Conservation (phyloP, 2,888 invertebrate species). For the Amphiduros pacificus region DNA sequence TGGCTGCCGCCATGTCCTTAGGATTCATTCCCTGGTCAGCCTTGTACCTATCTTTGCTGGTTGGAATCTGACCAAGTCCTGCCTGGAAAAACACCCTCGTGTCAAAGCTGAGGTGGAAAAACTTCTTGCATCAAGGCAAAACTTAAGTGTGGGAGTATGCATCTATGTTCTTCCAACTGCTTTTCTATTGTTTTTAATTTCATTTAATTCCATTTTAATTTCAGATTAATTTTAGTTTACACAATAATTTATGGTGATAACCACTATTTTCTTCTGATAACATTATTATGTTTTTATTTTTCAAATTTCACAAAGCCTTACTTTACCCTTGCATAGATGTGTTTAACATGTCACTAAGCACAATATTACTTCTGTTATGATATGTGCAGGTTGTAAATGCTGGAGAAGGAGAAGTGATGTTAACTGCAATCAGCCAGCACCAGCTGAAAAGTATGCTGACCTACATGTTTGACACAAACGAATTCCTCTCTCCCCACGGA, state of each 20-base stretch:
- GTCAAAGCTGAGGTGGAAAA: not conserved
- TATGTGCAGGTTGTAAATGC: not conserved
- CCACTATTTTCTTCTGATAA: too few relatives aligned
- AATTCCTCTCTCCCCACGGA: slow-evolving; percentile 57
- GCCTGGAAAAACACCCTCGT: not conserved
- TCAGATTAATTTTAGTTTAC: too few relatives aligned
- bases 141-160: slow-evolving; percentile 5
- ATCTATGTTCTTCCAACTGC: too few relatives aligned
- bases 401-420: slow-evolving; percentile 19
- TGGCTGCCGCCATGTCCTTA: slow-evolving; percentile 15
- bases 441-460: slow-evolving; percentile 46
- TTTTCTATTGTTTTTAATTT: slow-evolving; percentile 40
- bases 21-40: slow-evolving; percentile 35
- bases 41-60: slow-evolving; percentile 29
- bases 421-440: slow-evolving; percentile 26
- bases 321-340: too few relatives aligned
- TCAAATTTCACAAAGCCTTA: too few relatives aligned
- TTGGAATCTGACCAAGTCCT: not conserved
- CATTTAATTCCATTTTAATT: not conserved
- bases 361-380: too few relatives aligned
- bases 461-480: slow-evolving; percentile 53
- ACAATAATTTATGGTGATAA: too few relatives aligned
- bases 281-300: too few relatives aligned
- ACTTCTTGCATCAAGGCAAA: not conserved
- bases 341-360: too few relatives aligned